Percentiles rank a stretch among this genome's conserved stretches.
These are phyloP conservation scores for Chaetodon auriga DNA, from an alignment of 2,113 vertebrate genomes.

Conservation along the genomic window DNA sequence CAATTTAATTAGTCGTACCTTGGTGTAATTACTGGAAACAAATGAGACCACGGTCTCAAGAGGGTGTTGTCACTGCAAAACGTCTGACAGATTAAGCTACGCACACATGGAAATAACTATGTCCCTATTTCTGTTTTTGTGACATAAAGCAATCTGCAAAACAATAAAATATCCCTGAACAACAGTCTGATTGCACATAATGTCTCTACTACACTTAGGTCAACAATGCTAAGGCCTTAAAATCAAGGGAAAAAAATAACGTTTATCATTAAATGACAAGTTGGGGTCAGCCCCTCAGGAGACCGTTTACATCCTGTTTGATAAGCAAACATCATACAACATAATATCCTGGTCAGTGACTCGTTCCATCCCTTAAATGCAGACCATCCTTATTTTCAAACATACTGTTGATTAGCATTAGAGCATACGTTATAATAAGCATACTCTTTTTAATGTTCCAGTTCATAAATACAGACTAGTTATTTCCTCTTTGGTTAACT, in stretches of 20 bases:
- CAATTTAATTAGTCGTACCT: not conserved
- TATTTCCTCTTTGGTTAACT: not conserved
- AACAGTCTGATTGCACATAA: not conserved
- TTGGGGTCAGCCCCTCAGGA: not conserved
- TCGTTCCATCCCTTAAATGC: not conserved
- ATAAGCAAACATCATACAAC: not conserved
- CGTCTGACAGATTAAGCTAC: not conserved
- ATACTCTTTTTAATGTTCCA: not conserved
- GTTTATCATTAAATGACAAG: not conserved
- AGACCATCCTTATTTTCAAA: not conserved
- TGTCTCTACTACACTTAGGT: not conserved
- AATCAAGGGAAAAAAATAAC: not conserved
- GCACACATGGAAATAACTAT: not conserved
- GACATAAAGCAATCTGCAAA: not conserved
- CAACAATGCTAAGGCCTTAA: not conserved
- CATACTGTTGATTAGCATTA: not conserved
- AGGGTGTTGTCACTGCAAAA: constrained; percentile 5
- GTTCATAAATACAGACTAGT: not conserved
- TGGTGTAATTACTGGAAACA: constrained; percentile 21
- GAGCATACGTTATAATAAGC: not conserved
- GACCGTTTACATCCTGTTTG: not conserved
- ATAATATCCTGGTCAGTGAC: not conserved
- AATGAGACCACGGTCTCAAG: not conserved
- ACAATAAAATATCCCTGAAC: not conserved
- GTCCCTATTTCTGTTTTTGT: constrained; percentile 4